Conservation (phyloP, 1,140 invertebrate genomes). For the Mamestra configurata region DNA sequence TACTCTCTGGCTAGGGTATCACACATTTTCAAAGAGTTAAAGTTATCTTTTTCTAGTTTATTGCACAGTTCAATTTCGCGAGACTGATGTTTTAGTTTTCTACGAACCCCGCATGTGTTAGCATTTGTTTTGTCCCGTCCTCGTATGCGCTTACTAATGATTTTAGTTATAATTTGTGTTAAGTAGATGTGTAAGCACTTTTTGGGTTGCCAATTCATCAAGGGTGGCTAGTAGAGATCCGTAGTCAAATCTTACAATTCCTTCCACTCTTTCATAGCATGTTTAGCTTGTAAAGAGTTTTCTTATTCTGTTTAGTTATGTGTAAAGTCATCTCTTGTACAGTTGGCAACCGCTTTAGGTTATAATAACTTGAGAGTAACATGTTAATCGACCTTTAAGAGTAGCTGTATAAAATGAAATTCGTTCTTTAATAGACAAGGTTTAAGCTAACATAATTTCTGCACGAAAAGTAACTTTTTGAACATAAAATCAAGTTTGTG, state of each 20-base stretch:
- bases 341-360: background rate
- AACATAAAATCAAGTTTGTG: background rate
- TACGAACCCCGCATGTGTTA: constrained; percentile 43
- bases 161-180: constrained; percentile 26
- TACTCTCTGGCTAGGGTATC: constrained; percentile 10
- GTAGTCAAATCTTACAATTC: too few species aligned
- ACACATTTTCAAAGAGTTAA: constrained; percentile 10
- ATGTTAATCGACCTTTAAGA: too few species aligned
- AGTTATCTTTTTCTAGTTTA: background rate
- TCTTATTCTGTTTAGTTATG: too few species aligned
- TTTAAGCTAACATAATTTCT: background rate
- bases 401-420: too few species aligned
- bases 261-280: too few species aligned
- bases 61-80: constrained; percentile 19
- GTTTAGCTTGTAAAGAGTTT: too few species aligned
- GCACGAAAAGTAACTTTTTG: background rate
- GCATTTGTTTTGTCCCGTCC: constrained; percentile 50
- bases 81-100: constrained; percentile 38
- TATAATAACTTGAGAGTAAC: background rate
- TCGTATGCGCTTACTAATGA: constrained; percentile 42
- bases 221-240: background rate
- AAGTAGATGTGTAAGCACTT: constrained; percentile 8
- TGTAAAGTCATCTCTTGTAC: background rate
- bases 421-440: too few species aligned
- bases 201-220: constrained; percentile 3